Base-by-base conservation (phyloP, 1,140 invertebrate genomes). In the Cherax quadricarinatus region DNA sequence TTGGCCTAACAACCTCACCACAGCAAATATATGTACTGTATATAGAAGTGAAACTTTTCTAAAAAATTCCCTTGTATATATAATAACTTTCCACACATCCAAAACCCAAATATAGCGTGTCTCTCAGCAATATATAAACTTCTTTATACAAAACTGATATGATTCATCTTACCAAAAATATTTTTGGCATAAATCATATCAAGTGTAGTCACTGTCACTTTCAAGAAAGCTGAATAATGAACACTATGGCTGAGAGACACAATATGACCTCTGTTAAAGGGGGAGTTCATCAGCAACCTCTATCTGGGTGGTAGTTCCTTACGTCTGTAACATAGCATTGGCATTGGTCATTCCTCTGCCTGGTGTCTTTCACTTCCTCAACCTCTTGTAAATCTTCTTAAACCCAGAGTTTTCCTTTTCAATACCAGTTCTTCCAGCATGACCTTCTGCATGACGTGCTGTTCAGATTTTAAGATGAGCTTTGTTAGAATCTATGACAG, bases 311-410 rank as follows among this genome's bases (percentile, higher is more conserved):
- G 88, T 89, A 83, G 80, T 83, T 75, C 81, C 88, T 66, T 85
- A 70, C 41, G 60, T 85, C 48, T 30, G 30, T 78, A 79, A 24
- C 21, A 86, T 91, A 91, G 90, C 84, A 86, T 87, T 87, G 90
- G 90, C 90, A 91, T 86, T 91, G 90, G 90, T 87, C 90, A 91
- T 91, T 91, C 90, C 90, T 86, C 90, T 91, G 90, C 85, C 85
- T 81, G 49, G 81, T 86, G 90, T 81, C 62, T 91, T 78, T 53
- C 85, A 51, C 85, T 86, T 81, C 84, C 75, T 86, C 70, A 57
- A 86, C 88, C 70, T 85, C 21, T 51, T 84, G 41, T 53, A 51
- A 57, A 30, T 81, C n/a, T 73, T 49, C 57, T 51, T 53, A 86
- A 60, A 66, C 41, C 48, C 62, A 30, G 12, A 70, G 62, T 57